Conservation (phyloP, 1,140 invertebrate species). For the Ladona fulva region DNA sequence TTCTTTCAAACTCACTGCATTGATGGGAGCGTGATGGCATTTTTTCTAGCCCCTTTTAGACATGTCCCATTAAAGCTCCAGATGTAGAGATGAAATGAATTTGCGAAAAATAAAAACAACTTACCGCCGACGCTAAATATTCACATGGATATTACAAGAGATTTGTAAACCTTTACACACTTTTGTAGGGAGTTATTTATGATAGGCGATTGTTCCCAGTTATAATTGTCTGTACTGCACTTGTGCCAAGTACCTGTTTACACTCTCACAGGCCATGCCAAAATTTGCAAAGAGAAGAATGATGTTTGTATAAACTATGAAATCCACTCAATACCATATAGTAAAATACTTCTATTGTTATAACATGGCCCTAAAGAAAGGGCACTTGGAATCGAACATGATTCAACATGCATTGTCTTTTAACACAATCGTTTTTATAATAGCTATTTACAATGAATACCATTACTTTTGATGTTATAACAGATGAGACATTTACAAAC, state of each 20-base stretch:
- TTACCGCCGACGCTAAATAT: not conserved
- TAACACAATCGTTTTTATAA: not conserved
- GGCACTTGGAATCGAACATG: not conserved
- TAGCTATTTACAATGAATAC: not conserved
- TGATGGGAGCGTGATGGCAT: not conserved
- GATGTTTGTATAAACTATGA: not conserved
- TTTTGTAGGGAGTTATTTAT: not conserved
- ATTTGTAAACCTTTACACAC: not conserved
- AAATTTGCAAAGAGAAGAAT: not conserved
- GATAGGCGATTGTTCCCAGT: not conserved
- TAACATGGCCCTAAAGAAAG: not conserved
- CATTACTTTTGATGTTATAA: not conserved
- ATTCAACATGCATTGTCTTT: slow-evolving; percentile 6
- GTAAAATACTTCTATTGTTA: slow-evolving; percentile 4
- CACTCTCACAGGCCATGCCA: not conserved
- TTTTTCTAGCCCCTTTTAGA: not conserved
- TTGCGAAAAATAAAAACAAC: not conserved
- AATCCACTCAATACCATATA: slow-evolving; percentile 1
- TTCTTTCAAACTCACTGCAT: not conserved
- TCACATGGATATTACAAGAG: not conserved
- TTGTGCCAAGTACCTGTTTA: not conserved
- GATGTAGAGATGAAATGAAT: not conserved
- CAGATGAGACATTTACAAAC: not conserved
- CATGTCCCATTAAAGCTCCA: not conserved
- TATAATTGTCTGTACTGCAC: not conserved